Conservation (phyloP, 2,797 vertebrate genomes). For the Agapornis canus region DNA sequence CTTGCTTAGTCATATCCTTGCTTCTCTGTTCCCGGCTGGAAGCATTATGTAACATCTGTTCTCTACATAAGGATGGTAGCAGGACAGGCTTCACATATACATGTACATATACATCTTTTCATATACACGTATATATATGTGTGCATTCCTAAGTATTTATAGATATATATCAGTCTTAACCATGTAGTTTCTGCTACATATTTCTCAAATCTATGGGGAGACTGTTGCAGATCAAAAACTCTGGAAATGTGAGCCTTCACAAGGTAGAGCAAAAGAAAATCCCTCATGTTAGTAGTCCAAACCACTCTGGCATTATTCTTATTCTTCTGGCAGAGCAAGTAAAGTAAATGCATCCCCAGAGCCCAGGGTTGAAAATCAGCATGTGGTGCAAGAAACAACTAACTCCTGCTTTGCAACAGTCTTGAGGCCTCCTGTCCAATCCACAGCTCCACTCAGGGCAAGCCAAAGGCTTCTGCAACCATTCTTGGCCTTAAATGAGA, state of each 20-base stretch:
- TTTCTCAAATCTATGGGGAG: neutral
- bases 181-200: rapidly evolving
- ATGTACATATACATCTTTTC: neutral
- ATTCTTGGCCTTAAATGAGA: neutral
- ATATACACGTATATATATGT: rapidly evolving
- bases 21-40: neutral
- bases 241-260: neutral
- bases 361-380: neutral
- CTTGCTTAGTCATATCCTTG: constrained; percentile 48
- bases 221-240: neutral
- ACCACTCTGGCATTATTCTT: neutral
- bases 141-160: neutral
- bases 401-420: neutral
- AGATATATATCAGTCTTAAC: neutral
- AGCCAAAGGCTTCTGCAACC: neutral
- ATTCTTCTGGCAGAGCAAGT: neutral
- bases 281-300: neutral
- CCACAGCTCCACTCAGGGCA: neutral
- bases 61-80: neutral
- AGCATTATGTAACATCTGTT: constrained; percentile 38
- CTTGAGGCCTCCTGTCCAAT: neutral
- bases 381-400: neutral
- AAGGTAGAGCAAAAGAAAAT: neutral
- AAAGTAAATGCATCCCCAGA: neutral
- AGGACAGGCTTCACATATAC: neutral